These are phyloP conservation scores for Penaeus chinensis DNA, from an alignment of 1,140 invertebrate genomes.

Conservation along the genomic window DNA sequence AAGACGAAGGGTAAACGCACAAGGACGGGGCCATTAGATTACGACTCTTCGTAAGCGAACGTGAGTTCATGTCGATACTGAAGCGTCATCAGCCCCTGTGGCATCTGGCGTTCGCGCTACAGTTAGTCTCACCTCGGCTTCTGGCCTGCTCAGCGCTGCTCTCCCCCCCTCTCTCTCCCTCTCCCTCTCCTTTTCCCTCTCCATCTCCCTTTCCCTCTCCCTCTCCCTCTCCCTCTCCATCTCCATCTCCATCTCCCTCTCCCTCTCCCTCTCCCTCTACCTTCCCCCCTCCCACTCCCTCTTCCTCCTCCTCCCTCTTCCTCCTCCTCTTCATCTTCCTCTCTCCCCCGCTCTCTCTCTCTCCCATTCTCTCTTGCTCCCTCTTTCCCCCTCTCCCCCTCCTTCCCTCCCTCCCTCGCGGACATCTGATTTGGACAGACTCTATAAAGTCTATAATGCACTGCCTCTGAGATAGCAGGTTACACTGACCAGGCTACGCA, in stretches of 20 bases:
- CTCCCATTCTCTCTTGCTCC: no score
- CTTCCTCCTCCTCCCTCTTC: not conserved
- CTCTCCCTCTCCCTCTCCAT: no score
- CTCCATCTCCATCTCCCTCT: no score
- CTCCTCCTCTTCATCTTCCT: not conserved
- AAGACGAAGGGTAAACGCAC: not conserved
- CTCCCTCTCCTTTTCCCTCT: not conserved
- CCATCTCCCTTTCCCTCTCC: not conserved
- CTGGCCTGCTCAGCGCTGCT: not conserved
- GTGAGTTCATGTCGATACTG: not conserved
- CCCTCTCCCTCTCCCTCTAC: not conserved
- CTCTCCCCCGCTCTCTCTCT: no score
- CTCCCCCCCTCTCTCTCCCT: not conserved
- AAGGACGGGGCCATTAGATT: not conserved
- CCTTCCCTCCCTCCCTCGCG: not conserved
- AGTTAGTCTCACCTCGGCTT: slow-evolving; percentile 9
- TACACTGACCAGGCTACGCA: no score
- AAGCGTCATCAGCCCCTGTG: not conserved
- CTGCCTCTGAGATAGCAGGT: no score
- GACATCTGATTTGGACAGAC: no score
- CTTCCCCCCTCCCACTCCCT: not conserved
- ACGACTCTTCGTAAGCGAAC: not conserved
- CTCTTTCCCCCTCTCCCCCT: no score
- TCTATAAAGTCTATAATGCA: no score
- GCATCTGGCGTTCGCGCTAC: not conserved